These are phyloP conservation scores for Cynopterus brachyotis DNA, from an alignment of 2,113 vertebrate genomes.

Conservation along the genomic window DNA sequence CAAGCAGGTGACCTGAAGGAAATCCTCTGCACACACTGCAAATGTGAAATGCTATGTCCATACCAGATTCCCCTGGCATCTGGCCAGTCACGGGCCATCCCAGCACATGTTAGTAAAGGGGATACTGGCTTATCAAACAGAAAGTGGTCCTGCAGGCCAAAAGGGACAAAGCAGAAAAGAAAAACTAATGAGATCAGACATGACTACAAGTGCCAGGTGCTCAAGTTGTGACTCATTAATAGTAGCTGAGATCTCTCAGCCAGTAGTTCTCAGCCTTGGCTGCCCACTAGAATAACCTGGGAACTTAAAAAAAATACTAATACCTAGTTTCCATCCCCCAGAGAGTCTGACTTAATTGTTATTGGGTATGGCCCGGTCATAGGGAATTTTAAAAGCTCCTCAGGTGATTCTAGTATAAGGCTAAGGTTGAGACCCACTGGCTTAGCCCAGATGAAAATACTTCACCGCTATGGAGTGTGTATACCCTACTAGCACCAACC, in stretches of 20 bases:
- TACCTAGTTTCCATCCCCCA: not conserved
- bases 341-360: not conserved
- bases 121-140: slow-evolving; percentile 96
- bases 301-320: not conserved
- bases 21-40: not conserved
- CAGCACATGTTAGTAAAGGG: slow-evolving; percentile 93
- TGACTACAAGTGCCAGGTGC: not conserved
- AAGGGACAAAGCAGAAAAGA: slow-evolving; percentile 41
- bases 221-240: not conserved
- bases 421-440: not conserved
- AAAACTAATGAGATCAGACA: slow-evolving; percentile 44
- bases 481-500: not conserved
- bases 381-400: not conserved
- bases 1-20: slow-evolving; percentile 51
- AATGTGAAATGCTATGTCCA: slow-evolving; percentile 62
- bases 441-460: not conserved
- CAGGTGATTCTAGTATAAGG: not conserved
- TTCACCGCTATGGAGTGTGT: not conserved
- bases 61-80: slow-evolving; percentile 97
- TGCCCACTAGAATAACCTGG: not conserved
- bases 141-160: slow-evolving; percentile 91
- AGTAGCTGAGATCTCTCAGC: not conserved
- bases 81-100: slow-evolving; percentile 97
- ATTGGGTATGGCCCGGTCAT: not conserved
- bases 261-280: not conserved